These are phyloP conservation scores for Jacana jacana DNA, from an alignment of 2,113 vertebrate genomes.

Conservation along the genomic window DNA sequence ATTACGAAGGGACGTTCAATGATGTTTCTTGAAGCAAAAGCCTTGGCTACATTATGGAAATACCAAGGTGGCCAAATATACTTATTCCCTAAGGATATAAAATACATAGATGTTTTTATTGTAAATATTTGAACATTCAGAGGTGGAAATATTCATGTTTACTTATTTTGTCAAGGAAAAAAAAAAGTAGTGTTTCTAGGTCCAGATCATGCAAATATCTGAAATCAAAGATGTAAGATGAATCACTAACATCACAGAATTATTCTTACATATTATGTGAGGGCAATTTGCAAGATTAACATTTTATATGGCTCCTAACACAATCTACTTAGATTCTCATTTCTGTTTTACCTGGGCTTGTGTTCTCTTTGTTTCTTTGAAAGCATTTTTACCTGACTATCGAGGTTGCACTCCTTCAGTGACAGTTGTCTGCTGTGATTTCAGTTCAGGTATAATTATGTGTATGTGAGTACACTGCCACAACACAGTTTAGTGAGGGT, in stretches of 20 bases:
- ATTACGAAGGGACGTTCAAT: neutral
- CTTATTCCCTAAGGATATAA: neutral
- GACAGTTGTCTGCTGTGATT: neutral
- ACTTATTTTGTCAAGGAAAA: neutral
- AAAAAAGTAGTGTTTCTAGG: neutral
- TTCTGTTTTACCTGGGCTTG: neutral
- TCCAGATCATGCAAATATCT: neutral
- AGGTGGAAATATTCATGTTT: neutral
- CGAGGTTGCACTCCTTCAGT: neutral
- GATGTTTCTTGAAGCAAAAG: neutral
- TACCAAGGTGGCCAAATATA: neutral
- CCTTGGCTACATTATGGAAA: neutral
- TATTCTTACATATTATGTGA: neutral
- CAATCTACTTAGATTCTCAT: neutral
- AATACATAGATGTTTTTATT: neutral
- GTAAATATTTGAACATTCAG: neutral
- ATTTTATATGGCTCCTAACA: neutral
- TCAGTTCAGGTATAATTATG: neutral
- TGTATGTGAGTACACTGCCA: neutral
- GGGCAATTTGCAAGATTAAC: neutral
- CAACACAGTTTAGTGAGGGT: neutral
- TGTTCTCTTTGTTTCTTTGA: neutral
- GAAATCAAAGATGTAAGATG: neutral
- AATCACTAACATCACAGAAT: neutral
- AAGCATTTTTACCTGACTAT: neutral